These are phyloP conservation scores for Umimayanthus kanabou DNA, from an alignment of 92 coral and sea anemone species.

Conservation along the genomic window DNA sequence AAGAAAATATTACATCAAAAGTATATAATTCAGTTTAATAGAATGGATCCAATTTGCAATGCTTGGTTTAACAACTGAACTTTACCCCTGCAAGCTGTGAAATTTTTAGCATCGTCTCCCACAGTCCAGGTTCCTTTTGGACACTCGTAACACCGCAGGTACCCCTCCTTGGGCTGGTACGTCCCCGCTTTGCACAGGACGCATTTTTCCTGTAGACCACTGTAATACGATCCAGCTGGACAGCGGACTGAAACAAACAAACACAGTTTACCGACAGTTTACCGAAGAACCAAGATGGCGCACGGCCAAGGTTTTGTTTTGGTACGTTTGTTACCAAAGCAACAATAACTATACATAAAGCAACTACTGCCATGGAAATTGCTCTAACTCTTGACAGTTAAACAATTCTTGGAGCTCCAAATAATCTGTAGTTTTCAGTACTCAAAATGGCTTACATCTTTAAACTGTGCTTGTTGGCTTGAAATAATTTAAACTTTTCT, in stretches of 20 bases:
- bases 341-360: not conserved
- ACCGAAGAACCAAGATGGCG: not conserved
- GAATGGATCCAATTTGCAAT: not conserved
- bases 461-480: no score
- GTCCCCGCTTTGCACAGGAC: conserved; percentile 80
- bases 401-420: no score
- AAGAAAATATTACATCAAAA: no score
- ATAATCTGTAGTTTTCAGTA: no score
- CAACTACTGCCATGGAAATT: no score
- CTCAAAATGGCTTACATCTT: no score
- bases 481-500: no score
- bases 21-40: no score
- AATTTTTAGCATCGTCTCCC: conserved; percentile 91
- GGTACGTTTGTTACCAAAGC: no score
- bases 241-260: conserved; percentile 74
- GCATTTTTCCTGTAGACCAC: conserved; percentile 74
- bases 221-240: conserved; percentile 83
- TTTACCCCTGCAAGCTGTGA: conserved; percentile 90
- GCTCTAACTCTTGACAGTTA: no score
- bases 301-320: not conserved
- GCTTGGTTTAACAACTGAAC: not conserved
- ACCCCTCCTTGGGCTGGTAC: conserved; percentile 79
- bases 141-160: conserved; percentile 78
- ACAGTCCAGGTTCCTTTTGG: conserved; percentile 85
- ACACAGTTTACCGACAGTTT: not conserved